Base-by-base conservation (phyloP, 2,888 invertebrate species). In the Caenorhabditis zanzibari region DNA sequence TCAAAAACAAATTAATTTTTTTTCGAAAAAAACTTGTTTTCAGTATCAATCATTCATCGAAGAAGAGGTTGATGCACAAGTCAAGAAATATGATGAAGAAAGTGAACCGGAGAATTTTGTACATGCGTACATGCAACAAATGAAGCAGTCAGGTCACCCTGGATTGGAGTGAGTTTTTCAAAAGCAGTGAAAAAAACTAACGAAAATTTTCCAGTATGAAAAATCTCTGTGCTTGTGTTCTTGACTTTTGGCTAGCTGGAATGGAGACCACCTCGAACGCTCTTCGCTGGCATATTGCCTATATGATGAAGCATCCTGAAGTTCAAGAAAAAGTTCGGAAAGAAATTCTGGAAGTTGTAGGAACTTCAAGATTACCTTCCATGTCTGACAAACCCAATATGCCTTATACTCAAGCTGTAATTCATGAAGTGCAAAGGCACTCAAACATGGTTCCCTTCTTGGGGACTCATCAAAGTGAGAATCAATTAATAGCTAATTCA, bases 231-330 rank as follows among this genome's bases (percentile, higher is more conserved):
- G 80, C 80, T 9, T 71, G 41, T 41, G 64, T 28, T 4, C 68
- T 82, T 19, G 88, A 89, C 56, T 85, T 89, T 66, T 89, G 85
- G 82, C 26, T 89, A 28, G 88, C 88, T 28, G 88, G 88, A 9
- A 88, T 88, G 87, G 88, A 89, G 69, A 89, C 88, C 16, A 87
- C 88, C 24, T 81, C 88, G 4, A 87, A 85, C 2, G 82, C 88
- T 0, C 73, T 89, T 10, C 69, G 86, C 19, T 89, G 88, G 88
- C 79, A 84, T 7, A 47, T 88, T 14, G 82, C 86, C 5, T 77
- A 63, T 22, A 77, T 77, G 77, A 77, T 77, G 77, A 77, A 77
- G n/a, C 54, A 77, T 63, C 28, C 82, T 35, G 66, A 54, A 12
- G 61, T 77, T 19, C 77, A 77, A 54, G 69, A 85, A 5, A 87